Base-by-base conservation (phyloP, 2,797 vertebrate species). In the Sebastiscus tertius region DNA sequence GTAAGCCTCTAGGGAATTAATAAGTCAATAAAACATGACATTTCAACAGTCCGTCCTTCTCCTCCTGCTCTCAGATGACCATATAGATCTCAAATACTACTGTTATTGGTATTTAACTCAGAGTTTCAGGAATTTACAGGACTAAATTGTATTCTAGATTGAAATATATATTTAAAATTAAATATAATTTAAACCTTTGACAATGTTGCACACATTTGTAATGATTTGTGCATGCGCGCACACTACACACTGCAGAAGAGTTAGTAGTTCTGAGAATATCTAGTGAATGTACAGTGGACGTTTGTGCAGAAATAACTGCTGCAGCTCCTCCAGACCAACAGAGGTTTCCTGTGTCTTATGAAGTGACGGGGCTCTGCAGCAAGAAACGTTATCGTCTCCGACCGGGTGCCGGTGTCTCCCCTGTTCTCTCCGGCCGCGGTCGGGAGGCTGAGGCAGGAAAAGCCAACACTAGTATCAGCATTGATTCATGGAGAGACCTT, bases 401-500 rank as follows among this genome's bases (percentile, higher is more conserved):
- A 39, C 36, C 0, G 3, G 3, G 3, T 4, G 3, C 36, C 0
- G 2, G 36, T 39, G 36, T 39, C 36, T 39, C 12, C 26, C 26
- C 26, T 4, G 26, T 27, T 27, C 3, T 12, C 36, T 39, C 12
- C 36, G 36, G 36, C 36, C 5, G 36, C 36, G 4, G 36, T 39
- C 2, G 4, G 12, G 36, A 39, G 13, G 36, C 36, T 39, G 36
- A 39, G 0, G 36, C 36, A 39, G 36, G 36, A 39, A 39, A 39
- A 39, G 36, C 36, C 12, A 39, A 39, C 36, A 39, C 36, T 39
- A 39, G 12, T 11, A 39, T 39, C 36, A 39, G 13, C 36, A 39
- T 4, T 39, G 4, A 39, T 39, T 5, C 36, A 0, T 36, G 36
- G 12, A 36, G 36, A 36, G 36, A 36, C 36, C 36, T 36, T 36